Evolutionary conservation across 2,888 invertebrate genomes (phyloP).

Genomic region (Catocala sponsa): DNA sequence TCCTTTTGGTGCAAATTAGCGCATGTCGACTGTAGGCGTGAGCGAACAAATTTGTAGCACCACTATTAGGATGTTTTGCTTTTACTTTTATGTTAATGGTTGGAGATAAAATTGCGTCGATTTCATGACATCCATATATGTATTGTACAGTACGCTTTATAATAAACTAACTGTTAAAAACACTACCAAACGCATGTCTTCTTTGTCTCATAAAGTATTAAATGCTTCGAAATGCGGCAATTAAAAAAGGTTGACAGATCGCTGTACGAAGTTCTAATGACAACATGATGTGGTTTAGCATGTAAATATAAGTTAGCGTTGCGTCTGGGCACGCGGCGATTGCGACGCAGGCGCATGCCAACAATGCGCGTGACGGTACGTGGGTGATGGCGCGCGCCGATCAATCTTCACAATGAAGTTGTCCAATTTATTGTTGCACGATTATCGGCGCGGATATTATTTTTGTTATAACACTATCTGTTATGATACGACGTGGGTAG

Average conservation of each 20-base stretch:
- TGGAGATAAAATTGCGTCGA: conserved; percentile 24
- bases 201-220: neutral
- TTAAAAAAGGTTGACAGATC: conserved; percentile 49
- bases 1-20: conserved; percentile 84
- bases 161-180: conserved; percentile 1
- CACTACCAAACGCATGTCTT: neutral
- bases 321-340: conserved; percentile 11
- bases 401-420: conserved; percentile 81
- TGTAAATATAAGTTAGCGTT: conserved; percentile 39
- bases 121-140: conserved; percentile 3
- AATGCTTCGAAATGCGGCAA: conserved; percentile 26
- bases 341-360: conserved; percentile 52
- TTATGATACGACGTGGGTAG: conserved; percentile 60
- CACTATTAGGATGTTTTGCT: conserved; percentile 52
- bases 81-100: conserved; percentile 44
- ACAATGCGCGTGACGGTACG: conserved; percentile 71
- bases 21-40: conserved; percentile 78
- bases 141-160: neutral
- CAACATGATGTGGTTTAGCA: conserved; percentile 54
- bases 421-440: conserved; percentile 74
- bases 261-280: conserved; percentile 52
- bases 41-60: conserved; percentile 75
- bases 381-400: conserved; percentile 75
- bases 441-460: conserved; percentile 66
- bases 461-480: conserved; percentile 69